Evolutionary conservation across 2,888 invertebrate genomes (phyloP).

Genomic region (Suillia variegata): DNA sequence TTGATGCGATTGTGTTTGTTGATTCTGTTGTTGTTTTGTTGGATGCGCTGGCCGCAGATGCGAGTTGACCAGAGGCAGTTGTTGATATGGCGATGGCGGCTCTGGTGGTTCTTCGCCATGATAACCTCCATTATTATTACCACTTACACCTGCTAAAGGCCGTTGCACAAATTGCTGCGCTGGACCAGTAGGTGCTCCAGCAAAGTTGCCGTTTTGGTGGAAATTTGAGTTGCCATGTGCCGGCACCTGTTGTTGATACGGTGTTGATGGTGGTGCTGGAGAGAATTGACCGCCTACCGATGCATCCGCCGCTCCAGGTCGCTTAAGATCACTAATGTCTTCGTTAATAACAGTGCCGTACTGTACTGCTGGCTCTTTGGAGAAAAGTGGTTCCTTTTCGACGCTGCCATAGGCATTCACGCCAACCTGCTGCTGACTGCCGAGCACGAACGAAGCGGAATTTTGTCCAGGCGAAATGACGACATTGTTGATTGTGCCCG

Average conservation of each 20-base stretch:
- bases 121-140: slow-evolving; percentile 9
- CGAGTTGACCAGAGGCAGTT: slow-evolving; percentile 44
- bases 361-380: slow-evolving; percentile 52
- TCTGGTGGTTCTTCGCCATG: slow-evolving; percentile 43
- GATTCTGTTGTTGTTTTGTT: slow-evolving; percentile 23
- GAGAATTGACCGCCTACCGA: slow-evolving; percentile 26
- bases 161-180: slow-evolving; percentile 17
- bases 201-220: slow-evolving; percentile 38
- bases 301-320: slow-evolving; percentile 33
- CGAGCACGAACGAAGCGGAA: slow-evolving; percentile 69
- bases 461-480: slow-evolving; percentile 70
- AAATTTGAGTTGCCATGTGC: slow-evolving; percentile 33
- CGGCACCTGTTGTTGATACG: slow-evolving; percentile 22
- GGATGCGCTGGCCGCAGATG: slow-evolving; percentile 25
- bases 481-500: slow-evolving; percentile 68
- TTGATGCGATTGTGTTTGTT: no score
- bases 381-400: slow-evolving; percentile 63
- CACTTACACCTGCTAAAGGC: slow-evolving; percentile 1
- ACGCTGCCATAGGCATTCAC: slow-evolving; percentile 62
- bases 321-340: slow-evolving; percentile 45
- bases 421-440: slow-evolving; percentile 68
- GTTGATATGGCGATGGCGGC: slow-evolving; percentile 50
- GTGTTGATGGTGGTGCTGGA: background rate
- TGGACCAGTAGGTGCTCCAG: slow-evolving; percentile 4
- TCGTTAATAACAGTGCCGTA: slow-evolving; percentile 57